Percentiles rank a stretch among this genome's conserved stretches.
Conservation (phyloP, 2,113 vertebrate genomes). For the Pseudorasbora parva region DNA sequence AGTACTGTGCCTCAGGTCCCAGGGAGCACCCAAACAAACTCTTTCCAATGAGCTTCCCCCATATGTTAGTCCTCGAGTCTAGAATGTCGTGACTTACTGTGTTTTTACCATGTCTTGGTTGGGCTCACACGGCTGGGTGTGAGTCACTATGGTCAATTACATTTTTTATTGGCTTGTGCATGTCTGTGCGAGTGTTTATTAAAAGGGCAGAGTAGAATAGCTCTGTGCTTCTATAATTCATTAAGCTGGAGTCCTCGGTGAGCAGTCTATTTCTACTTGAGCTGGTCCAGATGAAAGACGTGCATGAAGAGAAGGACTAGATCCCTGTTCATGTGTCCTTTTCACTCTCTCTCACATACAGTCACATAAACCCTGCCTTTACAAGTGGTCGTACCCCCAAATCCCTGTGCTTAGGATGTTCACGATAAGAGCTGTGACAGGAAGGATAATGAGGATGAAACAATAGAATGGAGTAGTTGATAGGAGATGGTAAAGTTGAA, state of each 20-base stretch:
- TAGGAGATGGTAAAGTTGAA: constrained; percentile 17
- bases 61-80: neutral
- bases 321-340: neutral
- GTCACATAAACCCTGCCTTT: neutral
- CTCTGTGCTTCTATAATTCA: constrained; percentile 44
- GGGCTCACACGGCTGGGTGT: constrained; percentile 21
- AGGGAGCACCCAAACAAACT: neutral
- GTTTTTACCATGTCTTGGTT: constrained; percentile 31
- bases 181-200: constrained; percentile 35
- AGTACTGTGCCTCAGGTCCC: neutral
- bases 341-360: neutral
- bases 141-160: constrained; percentile 27
- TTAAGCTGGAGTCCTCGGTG: constrained; percentile 9
- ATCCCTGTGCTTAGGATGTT: constrained; percentile 7
- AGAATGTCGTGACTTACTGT: constrained; percentile 14
- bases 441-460: constrained; percentile 33
- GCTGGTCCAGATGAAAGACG: neutral
- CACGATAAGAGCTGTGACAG: constrained; percentile 39
- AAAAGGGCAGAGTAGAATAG: constrained; percentile 14
- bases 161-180: constrained; percentile 33
- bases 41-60: constrained; percentile 14
- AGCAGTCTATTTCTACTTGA: constrained; percentile 29
- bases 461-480: neutral
- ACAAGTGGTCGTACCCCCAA: neutral
- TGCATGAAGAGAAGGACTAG: neutral